Evolutionary conservation across 2,113 vertebrate genomes (phyloP).

Genomic region (Pristiophorus japonicus): DNA sequence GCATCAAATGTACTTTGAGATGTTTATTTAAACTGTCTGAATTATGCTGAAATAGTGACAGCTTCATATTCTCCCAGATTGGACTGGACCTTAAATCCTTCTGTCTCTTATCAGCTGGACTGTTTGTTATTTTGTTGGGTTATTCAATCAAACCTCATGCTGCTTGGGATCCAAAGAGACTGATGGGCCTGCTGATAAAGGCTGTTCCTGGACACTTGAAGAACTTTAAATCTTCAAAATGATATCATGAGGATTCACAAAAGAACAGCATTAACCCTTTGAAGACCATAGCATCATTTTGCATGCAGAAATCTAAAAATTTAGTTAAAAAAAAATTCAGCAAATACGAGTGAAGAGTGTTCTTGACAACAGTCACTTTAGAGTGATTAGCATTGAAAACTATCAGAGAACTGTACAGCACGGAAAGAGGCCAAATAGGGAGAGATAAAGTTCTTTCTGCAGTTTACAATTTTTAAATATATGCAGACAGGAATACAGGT

Average conservation of each 20-base stretch:
- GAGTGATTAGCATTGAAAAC: too few relatives aligned
- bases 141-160: conserved; percentile 4
- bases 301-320: not conserved
- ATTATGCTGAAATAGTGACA: conserved; percentile 29
- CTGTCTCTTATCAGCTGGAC: conserved; percentile 13
- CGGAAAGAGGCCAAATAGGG: not conserved
- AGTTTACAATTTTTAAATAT: not conserved
- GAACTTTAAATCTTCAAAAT: not conserved
- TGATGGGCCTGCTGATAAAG: not conserved
- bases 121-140: conserved; percentile 29
- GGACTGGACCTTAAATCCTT: conserved; percentile 26
- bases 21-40: conserved; percentile 31
- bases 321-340: not conserved
- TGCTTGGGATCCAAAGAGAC: not conserved
- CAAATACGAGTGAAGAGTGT: not conserved
- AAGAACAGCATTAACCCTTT: not conserved
- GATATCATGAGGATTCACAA: not conserved
- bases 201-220: not conserved
- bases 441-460: not conserved
- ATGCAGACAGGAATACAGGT: not conserved
- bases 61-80: conserved; percentile 18
- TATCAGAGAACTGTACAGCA: too few relatives aligned
- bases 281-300: not conserved
- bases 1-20: conserved; percentile 21
- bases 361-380: not conserved